phyloP scores from a whole-genome alignment of 2,113 vertebrate species.

The Varanus salvator region DNA sequence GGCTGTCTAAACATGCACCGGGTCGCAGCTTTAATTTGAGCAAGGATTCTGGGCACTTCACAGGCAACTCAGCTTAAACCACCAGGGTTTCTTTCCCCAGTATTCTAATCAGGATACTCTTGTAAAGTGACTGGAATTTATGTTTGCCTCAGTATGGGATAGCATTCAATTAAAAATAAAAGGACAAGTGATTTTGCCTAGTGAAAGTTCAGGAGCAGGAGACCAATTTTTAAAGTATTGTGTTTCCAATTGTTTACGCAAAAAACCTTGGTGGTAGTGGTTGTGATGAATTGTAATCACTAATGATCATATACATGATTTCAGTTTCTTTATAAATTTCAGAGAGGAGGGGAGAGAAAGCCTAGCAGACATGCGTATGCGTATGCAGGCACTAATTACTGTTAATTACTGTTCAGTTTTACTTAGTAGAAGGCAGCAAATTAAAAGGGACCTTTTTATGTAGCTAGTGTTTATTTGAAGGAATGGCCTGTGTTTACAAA shows the following conservation, averaged over 20 bases:
- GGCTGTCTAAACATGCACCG: too few relatives aligned
- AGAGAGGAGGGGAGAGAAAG: neutral
- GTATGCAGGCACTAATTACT: neutral
- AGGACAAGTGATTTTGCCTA: neutral
- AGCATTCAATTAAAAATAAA: neutral
- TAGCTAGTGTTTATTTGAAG: neutral
- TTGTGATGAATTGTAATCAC: too few relatives aligned
- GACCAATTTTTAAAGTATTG: neutral
- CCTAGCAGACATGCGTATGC: too few relatives aligned
- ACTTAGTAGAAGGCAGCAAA: neutral
- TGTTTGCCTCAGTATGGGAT: neutral
- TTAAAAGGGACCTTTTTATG: neutral
- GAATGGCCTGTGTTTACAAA: neutral
- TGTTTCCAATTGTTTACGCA: neutral
- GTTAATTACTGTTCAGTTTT: neutral
- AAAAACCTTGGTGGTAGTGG: too few relatives aligned
- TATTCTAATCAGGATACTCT: neutral
- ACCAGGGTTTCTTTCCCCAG: too few relatives aligned
- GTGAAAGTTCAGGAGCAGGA: neutral
- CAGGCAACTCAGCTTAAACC: too few relatives aligned
- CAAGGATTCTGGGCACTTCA: too few relatives aligned
- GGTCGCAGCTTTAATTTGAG: neutral
- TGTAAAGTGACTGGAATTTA: neutral
- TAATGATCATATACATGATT: neutral
- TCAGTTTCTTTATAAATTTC: neutral